These are phyloP conservation scores for Ochropleura plecta DNA, from an alignment of 2,888 invertebrate genomes.

Conservation along the genomic window DNA sequence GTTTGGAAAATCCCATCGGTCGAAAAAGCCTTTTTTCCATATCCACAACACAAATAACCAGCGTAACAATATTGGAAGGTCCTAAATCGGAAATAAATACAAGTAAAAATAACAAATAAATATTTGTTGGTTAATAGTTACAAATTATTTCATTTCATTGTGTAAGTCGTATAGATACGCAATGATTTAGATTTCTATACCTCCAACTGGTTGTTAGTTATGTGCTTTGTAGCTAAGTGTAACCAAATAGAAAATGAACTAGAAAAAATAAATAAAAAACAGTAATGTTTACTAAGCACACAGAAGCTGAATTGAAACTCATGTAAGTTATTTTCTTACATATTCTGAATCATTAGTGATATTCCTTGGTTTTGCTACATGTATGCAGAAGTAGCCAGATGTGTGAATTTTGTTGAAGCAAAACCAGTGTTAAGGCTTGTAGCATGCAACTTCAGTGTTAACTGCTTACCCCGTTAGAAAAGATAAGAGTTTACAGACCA, in stretches of 20 bases:
- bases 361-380: background rate
- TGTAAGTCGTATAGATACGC: background rate
- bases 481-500: background rate
- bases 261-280: background rate
- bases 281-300: background rate
- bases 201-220: too few species aligned
- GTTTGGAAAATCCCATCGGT: background rate
- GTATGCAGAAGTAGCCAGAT: background rate
- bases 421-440: background rate
- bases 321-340: background rate
- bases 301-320: background rate
- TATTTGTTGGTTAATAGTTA: slow-evolving; percentile 14
- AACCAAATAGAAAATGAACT: background rate
- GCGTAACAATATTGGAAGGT: slow-evolving; percentile 3
- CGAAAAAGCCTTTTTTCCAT: background rate
- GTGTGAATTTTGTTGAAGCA: background rate
- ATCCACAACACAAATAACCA: background rate
- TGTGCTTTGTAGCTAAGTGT: background rate
- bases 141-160: background rate
- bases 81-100: background rate
- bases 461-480: background rate
- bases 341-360: background rate
- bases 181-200: background rate
- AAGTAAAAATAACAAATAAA: background rate
- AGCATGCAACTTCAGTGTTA: too few species aligned